Evolutionary conservation across 2,113 vertebrate genomes (phyloP), one percentile per base, ranked within the genome.

Genomic region (Oostethus manadensis): DNA sequence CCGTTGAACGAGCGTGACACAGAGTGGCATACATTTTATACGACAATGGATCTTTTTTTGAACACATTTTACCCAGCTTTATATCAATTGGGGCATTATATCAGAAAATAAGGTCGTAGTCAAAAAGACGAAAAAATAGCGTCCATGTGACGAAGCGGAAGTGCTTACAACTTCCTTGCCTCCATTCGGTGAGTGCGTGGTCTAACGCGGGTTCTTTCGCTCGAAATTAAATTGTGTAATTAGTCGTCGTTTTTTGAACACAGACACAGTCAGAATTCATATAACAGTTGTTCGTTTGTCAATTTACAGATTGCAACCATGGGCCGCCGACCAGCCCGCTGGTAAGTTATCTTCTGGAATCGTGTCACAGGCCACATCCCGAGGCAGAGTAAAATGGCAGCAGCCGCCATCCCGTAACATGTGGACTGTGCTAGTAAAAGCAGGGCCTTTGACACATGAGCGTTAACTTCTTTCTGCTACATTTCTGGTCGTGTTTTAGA

Each of bases 291-390:
- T 56, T 49, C n/a, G 26, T 70, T 62, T 62, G 21, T 71, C 65
- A 0, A 4, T 60, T 82, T 17, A 26, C 77, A 91, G 90, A 78
- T 88, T 33, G 85, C 74, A 86, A 82, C 77, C 78, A 92, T 92
- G 90, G 90, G 90, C 63, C 90, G 90, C 66, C 90, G 90, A 68
- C 90, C 90, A 73, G 90, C 90, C 73, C 90, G 90, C 59, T 91
- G 90, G 90, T 92, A 69, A 90, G 90, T 88, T 7, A 7, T 18
- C 6, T 40, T 1, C 20, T 6, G 11, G 10, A 1, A 8, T 4
- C 0, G 0, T 49, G 66, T 58, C 4, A 15, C 17, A 22, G 17
- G 9, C 20, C 13, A 2, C 48, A 7, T 33, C 8, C 8, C 29
- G 5, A 33, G 2, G 7, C 10, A 4, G 43, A 55, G 65, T 76